Evolutionary conservation across 2,113 vertebrate genomes (phyloP), one percentile per base, ranked within the genome.

Genomic region (Bagarius yarrelli): DNA sequence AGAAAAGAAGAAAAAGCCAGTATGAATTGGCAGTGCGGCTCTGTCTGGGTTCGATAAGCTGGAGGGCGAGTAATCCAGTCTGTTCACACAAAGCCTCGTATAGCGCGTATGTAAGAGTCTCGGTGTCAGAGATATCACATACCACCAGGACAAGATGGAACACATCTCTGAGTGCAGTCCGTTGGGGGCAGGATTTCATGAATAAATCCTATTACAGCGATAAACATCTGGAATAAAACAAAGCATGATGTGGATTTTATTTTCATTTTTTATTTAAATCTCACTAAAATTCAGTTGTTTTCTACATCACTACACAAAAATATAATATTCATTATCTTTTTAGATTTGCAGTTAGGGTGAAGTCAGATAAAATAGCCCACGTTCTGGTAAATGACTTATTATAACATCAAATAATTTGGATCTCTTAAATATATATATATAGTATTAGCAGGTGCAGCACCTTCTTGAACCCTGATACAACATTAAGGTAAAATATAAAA

Each of bases 11-110:
- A 59, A 40, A 67, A 2, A 8, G 16, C 21, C 21, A 25, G 36
- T 69, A 44, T 36, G 50, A 71, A 27, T 50, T 52, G 50, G 47
- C 30, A 53, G 21, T 21, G 36, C 47, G 21, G 50, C 47, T 72
- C 70, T 72, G 70, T 72, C 47, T 72, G 50, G 18, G 27, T 21
- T 27, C 52, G 70, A 72, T 72, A 72, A 53, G 70, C 70, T 12
- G 13, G 69, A 8, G 50, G 70, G 30, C 30, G 27, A 30, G 18
- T 72, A 72, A 72, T 53, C 50, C 70, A 32, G 70, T 32, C 50
- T 32, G 70, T 32, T 72, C 50, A 53, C 50, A 72, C 47, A 53
- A 23, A 72, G 30, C 8, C 70, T 21, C 12, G 50, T 16, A 50
- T 27, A 14, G 12, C n/a, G 66, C 23, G 47, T 47, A 40, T 52